Conservation (phyloP, 1,140 invertebrate genomes). For the Drosophila cardini region DNA sequence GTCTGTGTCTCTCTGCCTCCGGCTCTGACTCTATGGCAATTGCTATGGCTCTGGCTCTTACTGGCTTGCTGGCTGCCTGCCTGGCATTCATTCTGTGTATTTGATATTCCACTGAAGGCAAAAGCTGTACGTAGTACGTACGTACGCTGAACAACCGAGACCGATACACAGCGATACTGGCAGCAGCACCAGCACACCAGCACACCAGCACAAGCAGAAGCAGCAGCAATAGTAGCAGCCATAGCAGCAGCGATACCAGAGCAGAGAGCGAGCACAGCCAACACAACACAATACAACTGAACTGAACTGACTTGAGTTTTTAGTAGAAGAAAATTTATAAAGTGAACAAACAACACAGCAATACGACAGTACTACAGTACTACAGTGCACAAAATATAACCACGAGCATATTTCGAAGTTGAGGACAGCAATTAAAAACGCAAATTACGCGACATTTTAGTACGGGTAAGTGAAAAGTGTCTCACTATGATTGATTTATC, state of each 20-base stretch:
- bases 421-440: constrained; percentile 66
- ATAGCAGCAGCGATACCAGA: not conserved
- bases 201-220: too few species aligned
- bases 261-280: constrained; percentile 19
- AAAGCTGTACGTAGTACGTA: constrained; percentile 63
- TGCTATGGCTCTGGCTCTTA: constrained; percentile 23
- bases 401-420: constrained; percentile 25
- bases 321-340: constrained; percentile 82
- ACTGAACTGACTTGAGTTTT: constrained; percentile 67
- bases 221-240: constrained; percentile 5
- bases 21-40: constrained; percentile 19
- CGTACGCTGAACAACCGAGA: constrained; percentile 26
- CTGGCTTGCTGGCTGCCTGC: constrained; percentile 49
- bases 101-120: constrained; percentile 81
- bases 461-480: constrained; percentile 81
- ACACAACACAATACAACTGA: constrained; percentile 13
- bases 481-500: constrained; percentile 75
- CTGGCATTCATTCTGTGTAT: constrained; percentile 78
- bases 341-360: constrained; percentile 66
- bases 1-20: constrained; percentile 30
- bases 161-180: constrained; percentile 13
- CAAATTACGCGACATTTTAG: constrained; percentile 76
- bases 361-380: constrained; percentile 23
- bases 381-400: constrained; percentile 50
- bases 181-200: too few species aligned